Conservation (phyloP, 2,113 vertebrate species). For the Tragelaphus buxtoni region DNA sequence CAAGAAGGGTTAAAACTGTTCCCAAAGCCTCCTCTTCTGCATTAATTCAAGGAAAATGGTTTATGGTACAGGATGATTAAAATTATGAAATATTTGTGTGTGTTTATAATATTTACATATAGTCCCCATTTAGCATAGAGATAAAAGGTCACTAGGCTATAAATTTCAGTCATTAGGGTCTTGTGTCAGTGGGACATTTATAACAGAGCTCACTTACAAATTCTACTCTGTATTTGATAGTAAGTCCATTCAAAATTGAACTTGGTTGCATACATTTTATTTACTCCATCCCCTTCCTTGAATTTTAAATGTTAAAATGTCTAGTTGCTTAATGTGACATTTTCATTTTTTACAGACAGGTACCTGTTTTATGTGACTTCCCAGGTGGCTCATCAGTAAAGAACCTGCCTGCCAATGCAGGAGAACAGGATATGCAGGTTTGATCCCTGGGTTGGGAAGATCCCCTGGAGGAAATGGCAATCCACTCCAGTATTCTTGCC, state of each 20-base stretch:
- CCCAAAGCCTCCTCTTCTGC: neutral
- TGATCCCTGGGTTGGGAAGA: neutral
- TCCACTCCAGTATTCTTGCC: neutral
- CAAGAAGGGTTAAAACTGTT: neutral
- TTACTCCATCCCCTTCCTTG: neutral
- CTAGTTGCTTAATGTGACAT: slow-evolving; percentile 6
- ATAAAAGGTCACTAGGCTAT: neutral
- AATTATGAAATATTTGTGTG: neutral
- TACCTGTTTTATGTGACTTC: neutral
- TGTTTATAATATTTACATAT: slow-evolving; percentile 7
- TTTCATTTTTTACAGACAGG: slow-evolving; percentile 35
- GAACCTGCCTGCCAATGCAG: neutral
- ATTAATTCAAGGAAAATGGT: neutral
- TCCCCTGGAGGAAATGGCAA: neutral
- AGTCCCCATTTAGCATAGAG: neutral
- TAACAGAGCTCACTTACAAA: neutral
- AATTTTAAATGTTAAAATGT: slow-evolving; percentile 41
- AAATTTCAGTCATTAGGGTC: neutral
- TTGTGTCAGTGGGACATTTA: neutral
- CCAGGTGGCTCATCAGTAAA: neutral
- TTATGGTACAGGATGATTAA: neutral
- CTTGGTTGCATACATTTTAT: neutral
- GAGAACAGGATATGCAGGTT: neutral
- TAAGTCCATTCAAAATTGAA: slow-evolving; percentile 35
- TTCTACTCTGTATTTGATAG: slow-evolving; percentile 1